Base-by-base conservation (phyloP, 1,140 invertebrate species). In the Dinoponera quadriceps region DNA sequence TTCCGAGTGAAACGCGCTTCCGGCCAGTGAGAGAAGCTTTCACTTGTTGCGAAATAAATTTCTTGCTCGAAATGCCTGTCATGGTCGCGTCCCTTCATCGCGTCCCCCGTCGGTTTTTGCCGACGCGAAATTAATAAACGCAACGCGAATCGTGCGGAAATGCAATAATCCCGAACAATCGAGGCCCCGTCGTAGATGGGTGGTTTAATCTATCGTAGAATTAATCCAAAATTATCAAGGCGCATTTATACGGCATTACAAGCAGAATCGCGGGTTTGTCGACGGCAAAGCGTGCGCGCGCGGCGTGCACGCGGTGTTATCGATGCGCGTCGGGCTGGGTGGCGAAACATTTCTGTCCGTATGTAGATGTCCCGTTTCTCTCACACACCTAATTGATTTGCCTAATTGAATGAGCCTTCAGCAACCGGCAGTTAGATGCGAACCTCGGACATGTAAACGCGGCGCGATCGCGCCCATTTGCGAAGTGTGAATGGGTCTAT, bases 41-140 rank as follows among this genome's bases (percentile, higher is more conserved):
- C 51, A 57, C 51, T 80, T 80, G 75, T 80, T 80, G 65, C 63
- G 13, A 80, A 80, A 80, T 80, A 51, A 80, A 80, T 69, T 71
- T 80, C 51, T 71, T 33, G 22, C 22, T n/a, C 51, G 65, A 69
- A 54, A 80, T 69, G 33, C 14, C 65, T 44, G 65, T 80, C 75
- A 69, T 69, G 33, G 14, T 59, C 22, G n/a, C 7, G 38, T 11
- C 38, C 38, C 59, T 80, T 69, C 44, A 54, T 75, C 33, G 16
- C 25, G 18, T 74, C 49, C 11, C 48, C 9, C 14, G 63, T 3
- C n/a, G 29, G 18, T 48, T 69, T 69, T 80, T 48, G 57, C 71
- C 65, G n/a, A 18, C 16, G n/a, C 74, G 4, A 69, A 69, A 80
- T 71, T 80, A 80, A 69, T 80, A 80, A 69, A 51, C 20, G 29